A percentile compares a stretch with the other conserved stretches of the same genome.
Evolutionary conservation across 2,797 vertebrate genomes (phyloP).

Genomic region (Danio albolineatus): DNA sequence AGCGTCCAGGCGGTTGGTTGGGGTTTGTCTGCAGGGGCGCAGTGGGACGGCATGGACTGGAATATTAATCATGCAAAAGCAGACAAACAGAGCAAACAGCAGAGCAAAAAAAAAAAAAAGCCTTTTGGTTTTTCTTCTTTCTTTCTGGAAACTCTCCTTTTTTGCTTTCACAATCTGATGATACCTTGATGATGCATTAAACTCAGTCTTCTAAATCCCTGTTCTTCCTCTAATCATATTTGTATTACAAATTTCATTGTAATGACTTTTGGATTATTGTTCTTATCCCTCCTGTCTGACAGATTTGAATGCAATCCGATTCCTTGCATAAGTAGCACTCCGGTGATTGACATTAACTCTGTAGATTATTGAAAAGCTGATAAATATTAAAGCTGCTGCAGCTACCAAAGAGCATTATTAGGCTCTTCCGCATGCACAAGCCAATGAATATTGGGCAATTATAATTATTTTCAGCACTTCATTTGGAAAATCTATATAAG

Average conservation of each 20-base stretch:
- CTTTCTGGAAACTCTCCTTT: constrained; percentile 33
- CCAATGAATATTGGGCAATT: constrained; percentile 38
- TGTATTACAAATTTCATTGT: constrained; percentile 36
- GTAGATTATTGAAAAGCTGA: constrained; percentile 48
- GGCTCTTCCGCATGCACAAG: constrained; percentile 22
- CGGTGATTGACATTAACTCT: constrained; percentile 40
- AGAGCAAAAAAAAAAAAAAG: constrained; percentile 13
- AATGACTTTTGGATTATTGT: constrained; percentile 39
- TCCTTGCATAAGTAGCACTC: constrained; percentile 33
- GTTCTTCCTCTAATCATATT: constrained; percentile 12
- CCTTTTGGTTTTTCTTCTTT: constrained; percentile 35
- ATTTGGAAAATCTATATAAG: constrained; percentile 47
- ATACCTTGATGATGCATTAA: not conserved
- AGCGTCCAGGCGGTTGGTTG: constrained; percentile 49
- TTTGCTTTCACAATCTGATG: constrained; percentile 34
- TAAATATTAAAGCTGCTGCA: constrained; percentile 44
- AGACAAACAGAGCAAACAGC: constrained; percentile 58
- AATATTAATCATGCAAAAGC: constrained; percentile 62
- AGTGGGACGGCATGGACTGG: constrained; percentile 50
- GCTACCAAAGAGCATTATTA: constrained; percentile 42
- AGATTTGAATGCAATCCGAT: constrained; percentile 39
- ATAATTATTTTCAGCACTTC: constrained; percentile 42
- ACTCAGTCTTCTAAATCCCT: constrained; percentile 22
- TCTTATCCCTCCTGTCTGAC: constrained; percentile 35
- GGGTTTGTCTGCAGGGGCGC: constrained; percentile 51